A percentile compares a stretch with the other conserved stretches of the same genome.
Conservation (phyloP, 2,797 vertebrate genomes). For the Loris lydekkerianus region DNA sequence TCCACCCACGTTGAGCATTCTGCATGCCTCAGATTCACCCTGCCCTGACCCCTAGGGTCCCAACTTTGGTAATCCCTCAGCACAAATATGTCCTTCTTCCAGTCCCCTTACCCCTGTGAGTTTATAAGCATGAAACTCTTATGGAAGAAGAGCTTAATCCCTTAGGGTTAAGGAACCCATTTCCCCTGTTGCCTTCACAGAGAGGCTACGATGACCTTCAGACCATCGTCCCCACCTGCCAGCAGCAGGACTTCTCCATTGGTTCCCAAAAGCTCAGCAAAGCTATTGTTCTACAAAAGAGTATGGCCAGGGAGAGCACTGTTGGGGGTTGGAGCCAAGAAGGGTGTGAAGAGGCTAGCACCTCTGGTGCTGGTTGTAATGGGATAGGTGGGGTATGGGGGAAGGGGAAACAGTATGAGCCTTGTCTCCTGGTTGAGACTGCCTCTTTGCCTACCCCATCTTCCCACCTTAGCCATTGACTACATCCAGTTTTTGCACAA, state of each 20-base stretch:
- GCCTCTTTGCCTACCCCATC: not conserved
- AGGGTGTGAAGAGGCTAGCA: not conserved
- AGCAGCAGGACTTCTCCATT: conserved; percentile 96
- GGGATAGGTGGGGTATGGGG: not conserved
- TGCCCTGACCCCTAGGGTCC: not conserved
- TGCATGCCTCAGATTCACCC: not conserved
- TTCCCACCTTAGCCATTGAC: conserved; percentile 93
- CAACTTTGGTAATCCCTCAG: not conserved
- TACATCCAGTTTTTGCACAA: conserved; percentile 99
- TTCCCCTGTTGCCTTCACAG: conserved; percentile 86
- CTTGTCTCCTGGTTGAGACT: conserved; percentile 11
- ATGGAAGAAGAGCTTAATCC: not conserved
- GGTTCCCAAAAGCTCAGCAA: conserved; percentile 98
- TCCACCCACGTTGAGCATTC: not conserved
- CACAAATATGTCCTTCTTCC: not conserved
- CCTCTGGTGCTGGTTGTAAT: not conserved
- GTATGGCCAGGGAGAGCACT: conserved; percentile 84
- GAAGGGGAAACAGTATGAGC: not conserved
- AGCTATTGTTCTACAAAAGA: conserved; percentile 97
- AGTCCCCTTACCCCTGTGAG: not conserved
- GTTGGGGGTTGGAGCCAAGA: not conserved
- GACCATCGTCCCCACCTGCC: conserved; percentile 97
- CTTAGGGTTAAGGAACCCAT: not conserved
- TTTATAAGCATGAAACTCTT: not conserved
- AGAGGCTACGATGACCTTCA: conserved; percentile 99